Evolutionary conservation across 2,888 invertebrate species (phyloP), one percentile per base, ranked within the genome.

Genomic region (Cataglyphis cursor): DNA sequence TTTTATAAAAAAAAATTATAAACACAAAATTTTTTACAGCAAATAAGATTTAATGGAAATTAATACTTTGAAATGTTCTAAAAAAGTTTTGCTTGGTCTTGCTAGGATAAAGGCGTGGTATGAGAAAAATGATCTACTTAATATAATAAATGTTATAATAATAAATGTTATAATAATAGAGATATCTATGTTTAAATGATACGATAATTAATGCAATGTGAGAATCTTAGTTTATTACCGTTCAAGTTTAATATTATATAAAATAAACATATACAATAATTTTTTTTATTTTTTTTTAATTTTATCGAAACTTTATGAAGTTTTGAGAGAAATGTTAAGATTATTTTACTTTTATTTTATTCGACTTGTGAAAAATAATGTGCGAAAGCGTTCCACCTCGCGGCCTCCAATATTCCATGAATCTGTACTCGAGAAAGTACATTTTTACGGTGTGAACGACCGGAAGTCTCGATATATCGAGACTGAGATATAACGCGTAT

Each of bases 101-200:
- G 24, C 21, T 38, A 15, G 51, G 38, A 8, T 64, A 18, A 28
- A 61, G 3, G 15, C 2, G n/a, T 51, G n/a, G n/a, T n/a, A 51
- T 0, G 1, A n/a, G 5, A 35, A 38, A 38, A 66, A 65, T 38
- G n/a, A 9, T 65, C 9, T 65, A 65, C 57, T 78, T 68, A 76
- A 66, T 54, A 6, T 10, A 10, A 41, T 66, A 31, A 18, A 44
- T 65, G 35, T 75, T 66, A 57, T 18, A 66, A 1, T 66, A 57
- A 57, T 75, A 28, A 18, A 44, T 64, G 38, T 76, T 68, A 57
- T n/a, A 66, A 1, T 68, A 57, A 57, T 75, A 24, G 12, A 18
- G 12, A 21, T 41, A 78, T 65, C n/a, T 57, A 6, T 59, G 18
- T 41, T 75, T 76, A 12, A 64, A 48, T 0, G 10, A 54, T 59